phyloP scores from a whole-genome alignment of 2,888 invertebrate species.

The Gastracanthus pulcherrimus region DNA sequence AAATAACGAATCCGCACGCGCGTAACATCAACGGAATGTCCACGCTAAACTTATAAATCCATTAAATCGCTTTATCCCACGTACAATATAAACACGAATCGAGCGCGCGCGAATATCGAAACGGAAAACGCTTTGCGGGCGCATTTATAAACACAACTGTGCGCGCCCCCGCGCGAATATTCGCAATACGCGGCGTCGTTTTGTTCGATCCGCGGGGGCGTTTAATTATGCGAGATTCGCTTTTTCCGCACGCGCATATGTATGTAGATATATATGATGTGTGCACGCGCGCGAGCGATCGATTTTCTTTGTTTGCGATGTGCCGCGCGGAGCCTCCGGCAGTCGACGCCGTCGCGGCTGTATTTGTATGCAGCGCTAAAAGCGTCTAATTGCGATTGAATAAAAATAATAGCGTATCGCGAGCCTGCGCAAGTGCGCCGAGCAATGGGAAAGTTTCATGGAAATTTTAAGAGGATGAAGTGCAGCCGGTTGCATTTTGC shows the following conservation, averaged over 20 bases:
- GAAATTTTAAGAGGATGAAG: not conserved
- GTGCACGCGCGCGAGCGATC: not conserved
- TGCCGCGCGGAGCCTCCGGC: not conserved
- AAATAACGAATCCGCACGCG: not conserved
- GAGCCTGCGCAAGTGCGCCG: too few relatives aligned
- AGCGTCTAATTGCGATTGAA: conserved; percentile 33
- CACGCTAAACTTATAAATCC: conserved; percentile 16
- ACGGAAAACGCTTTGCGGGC: not conserved
- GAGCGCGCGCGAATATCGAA: not conserved
- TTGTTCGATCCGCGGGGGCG: conserved; percentile 3
- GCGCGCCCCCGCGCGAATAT: not conserved
- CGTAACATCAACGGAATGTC: too few relatives aligned
- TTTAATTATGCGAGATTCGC: conserved; percentile 35
- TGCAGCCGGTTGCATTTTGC: not conserved
- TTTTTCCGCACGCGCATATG: too few relatives aligned
- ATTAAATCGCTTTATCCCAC: conserved; percentile 7
- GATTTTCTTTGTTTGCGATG: conserved; percentile 32
- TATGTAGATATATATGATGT: too few relatives aligned
- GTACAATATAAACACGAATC: conserved; percentile 7
- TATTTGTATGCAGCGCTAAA: not conserved
- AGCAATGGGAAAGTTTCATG: too few relatives aligned
- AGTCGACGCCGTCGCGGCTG: not conserved
- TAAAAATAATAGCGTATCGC: not conserved
- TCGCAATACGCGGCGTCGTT: not conserved
- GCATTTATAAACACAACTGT: not conserved